These are phyloP conservation scores for Chiroxiphia lanceolata DNA, from an alignment of 2,797 vertebrate species.

Conservation along the genomic window DNA sequence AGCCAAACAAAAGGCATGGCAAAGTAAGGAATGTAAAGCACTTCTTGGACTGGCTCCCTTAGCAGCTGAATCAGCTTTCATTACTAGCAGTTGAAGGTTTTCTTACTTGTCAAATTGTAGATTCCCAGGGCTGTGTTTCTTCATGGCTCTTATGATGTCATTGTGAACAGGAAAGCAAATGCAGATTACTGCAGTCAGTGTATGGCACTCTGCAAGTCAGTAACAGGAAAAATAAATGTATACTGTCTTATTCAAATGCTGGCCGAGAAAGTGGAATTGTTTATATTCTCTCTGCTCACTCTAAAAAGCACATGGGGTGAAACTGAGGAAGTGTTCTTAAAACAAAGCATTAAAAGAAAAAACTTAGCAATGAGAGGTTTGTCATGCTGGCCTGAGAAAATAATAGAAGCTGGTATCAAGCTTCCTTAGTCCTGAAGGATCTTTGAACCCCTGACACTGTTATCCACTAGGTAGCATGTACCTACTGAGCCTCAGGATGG, in stretches of 20 bases:
- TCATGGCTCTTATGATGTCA: not conserved
- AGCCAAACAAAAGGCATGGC: not conserved
- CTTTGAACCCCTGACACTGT: not conserved
- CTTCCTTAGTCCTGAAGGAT: not conserved
- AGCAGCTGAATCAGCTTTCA: not conserved
- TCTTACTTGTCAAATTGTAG: not conserved
- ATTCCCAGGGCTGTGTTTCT: not conserved
- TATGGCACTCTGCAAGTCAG: not conserved
- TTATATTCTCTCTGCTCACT: not conserved
- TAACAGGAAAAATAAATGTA: not conserved
- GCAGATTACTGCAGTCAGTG: not conserved
- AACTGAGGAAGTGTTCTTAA: not conserved
- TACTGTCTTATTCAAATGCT: not conserved
- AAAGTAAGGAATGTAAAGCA: not conserved
- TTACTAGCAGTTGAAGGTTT: not conserved
- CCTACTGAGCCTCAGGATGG: not conserved
- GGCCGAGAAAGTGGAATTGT: not conserved
- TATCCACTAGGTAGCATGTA: fast-evolving
- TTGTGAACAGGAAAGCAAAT: not conserved
- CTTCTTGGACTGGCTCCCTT: not conserved
- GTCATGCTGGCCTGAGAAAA: not conserved
- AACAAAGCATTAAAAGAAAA: not conserved
- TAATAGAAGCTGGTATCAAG: not conserved
- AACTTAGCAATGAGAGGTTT: not conserved
- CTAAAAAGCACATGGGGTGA: not conserved